Percentiles rank a stretch among this genome's conserved stretches.
phyloP scores from a whole-genome alignment of 2,888 invertebrate species.

The Nowickia ferox region DNA sequence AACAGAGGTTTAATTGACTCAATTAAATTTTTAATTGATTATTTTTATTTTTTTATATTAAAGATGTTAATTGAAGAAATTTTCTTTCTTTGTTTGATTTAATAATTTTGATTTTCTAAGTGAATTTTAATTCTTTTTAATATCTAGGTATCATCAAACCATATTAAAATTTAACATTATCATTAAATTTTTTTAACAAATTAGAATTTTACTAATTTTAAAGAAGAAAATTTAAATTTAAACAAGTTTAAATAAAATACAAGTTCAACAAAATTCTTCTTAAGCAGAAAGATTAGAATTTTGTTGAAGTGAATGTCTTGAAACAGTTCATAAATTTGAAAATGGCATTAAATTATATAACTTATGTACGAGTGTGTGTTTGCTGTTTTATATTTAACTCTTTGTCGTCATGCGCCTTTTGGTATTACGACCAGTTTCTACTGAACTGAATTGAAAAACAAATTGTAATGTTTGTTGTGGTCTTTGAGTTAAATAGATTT shows the following conservation, averaged over 20 bases:
- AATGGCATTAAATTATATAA: constrained; percentile 25
- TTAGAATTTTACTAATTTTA: not conserved
- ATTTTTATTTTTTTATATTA: not conserved
- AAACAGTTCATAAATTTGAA: constrained; percentile 20
- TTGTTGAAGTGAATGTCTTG: constrained; percentile 9
- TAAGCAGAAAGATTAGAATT: not conserved
- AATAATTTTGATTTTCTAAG: not conserved
- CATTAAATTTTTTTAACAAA: not conserved
- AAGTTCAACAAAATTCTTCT: not conserved
- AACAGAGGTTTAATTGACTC: too few relatives aligned
- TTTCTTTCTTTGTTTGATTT: not conserved
- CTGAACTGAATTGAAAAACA: not conserved
- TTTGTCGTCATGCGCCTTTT: not conserved
- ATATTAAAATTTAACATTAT: not conserved
- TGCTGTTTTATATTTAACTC: not conserved
- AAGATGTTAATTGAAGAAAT: too few relatives aligned
- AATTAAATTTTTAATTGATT: too few relatives aligned
- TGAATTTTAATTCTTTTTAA: not conserved
- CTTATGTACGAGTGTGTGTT: not conserved
- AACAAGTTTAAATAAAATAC: constrained; percentile 18
- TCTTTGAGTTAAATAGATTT: constrained; percentile 4
- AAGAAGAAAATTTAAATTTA: not conserved
- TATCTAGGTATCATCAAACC: not conserved
- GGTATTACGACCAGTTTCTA: constrained; percentile 47
- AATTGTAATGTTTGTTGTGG: constrained; percentile 13